These are phyloP conservation scores for Helogale parvula DNA, from an alignment of 2,113 vertebrate genomes.

Conservation along the genomic window DNA sequence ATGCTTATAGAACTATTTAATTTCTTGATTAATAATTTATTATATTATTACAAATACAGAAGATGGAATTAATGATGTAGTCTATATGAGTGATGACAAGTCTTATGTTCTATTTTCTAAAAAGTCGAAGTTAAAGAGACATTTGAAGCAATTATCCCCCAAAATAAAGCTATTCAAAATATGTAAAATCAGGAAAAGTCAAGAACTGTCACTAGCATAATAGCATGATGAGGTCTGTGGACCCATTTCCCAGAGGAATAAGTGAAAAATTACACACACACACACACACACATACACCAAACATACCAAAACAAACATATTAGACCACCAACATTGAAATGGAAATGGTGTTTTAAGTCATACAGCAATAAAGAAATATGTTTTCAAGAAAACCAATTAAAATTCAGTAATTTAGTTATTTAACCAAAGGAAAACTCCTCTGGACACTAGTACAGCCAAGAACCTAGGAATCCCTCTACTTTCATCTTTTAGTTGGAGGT, in stretches of 20 bases:
- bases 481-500: neutral
- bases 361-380: neutral
- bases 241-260: neutral
- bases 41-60: neutral
- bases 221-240: neutral
- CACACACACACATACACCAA: neutral
- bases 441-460: neutral
- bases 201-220: neutral
- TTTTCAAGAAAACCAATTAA: neutral
- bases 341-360: neutral
- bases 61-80: neutral
- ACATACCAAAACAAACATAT: neutral
- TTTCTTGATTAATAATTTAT: constrained; percentile 31
- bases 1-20: constrained; percentile 28
- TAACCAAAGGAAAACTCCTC: neutral
- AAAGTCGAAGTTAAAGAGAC: neutral
- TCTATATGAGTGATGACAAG: neutral
- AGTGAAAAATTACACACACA: neutral
- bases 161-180: neutral
- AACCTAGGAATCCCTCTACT: neutral
- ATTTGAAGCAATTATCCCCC: neutral
- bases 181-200: neutral
- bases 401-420: neutral
- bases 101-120: neutral
- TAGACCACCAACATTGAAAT: neutral